These are phyloP conservation scores for Colinus virginianus DNA, from an alignment of 2,113 vertebrate genomes.

Conservation along the genomic window DNA sequence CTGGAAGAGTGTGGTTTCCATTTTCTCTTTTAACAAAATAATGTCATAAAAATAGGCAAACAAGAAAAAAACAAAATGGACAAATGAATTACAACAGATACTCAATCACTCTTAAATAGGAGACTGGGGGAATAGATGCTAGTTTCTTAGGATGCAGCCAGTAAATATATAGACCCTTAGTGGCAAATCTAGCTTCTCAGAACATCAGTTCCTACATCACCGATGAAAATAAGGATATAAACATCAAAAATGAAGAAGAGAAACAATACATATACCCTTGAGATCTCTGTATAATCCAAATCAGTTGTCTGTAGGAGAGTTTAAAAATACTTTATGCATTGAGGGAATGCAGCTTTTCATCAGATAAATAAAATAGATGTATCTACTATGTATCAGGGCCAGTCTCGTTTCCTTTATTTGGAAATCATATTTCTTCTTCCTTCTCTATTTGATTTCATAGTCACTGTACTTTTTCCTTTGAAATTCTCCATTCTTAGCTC, in stretches of 20 bases:
- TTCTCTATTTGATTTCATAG: constrained; percentile 17
- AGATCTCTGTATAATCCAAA: constrained; percentile 25
- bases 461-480: neutral
- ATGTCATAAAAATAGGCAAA: constrained; percentile 47
- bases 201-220: constrained; percentile 54
- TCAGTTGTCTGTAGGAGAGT: constrained; percentile 10
- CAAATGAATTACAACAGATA: constrained; percentile 38
- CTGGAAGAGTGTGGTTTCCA: neutral
- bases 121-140: constrained; percentile 13
- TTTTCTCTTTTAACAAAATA: constrained; percentile 33
- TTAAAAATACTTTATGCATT: constrained; percentile 14
- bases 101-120: constrained; percentile 48
- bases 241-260: constrained; percentile 49
- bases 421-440: neutral
- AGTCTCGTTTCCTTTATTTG: neutral
- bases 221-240: constrained; percentile 52
- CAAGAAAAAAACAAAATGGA: constrained; percentile 19
- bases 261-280: constrained; percentile 14
- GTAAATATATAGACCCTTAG: constrained; percentile 51
- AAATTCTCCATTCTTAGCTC: neutral
- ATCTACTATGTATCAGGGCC: neutral
- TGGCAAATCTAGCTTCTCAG: constrained; percentile 45
- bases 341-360: constrained; percentile 11
- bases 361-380: constrained; percentile 14
- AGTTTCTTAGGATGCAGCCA: constrained; percentile 30